Evolutionary conservation across 2,113 vertebrate genomes (phyloP).

Genomic region (Trichomycterus rosablanca): DNA sequence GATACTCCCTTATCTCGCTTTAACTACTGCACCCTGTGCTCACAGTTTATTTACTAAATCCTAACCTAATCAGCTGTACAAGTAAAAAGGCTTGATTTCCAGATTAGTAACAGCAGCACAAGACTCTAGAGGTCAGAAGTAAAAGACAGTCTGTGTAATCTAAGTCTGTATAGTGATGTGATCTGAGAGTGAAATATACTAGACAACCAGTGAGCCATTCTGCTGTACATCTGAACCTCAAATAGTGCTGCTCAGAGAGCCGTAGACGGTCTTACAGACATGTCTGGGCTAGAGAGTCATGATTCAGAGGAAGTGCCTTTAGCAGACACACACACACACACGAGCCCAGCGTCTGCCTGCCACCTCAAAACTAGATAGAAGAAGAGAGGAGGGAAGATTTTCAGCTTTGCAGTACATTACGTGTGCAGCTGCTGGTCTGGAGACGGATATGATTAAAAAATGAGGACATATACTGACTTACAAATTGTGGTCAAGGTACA

Average conservation of each 20-base stretch:
- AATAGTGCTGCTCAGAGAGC: constrained; percentile 45
- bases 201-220: constrained; percentile 17
- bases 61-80: constrained; percentile 40
- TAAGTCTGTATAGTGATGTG: constrained; percentile 46
- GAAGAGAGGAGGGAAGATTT: neutral
- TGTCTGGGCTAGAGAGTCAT: constrained; percentile 57
- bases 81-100: constrained; percentile 24
- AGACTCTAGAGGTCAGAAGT: neutral
- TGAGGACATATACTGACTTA: neutral
- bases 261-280: constrained; percentile 40
- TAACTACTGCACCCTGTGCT: no score
- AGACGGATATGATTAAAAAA: neutral
- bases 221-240: constrained; percentile 6
- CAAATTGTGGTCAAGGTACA: neutral
- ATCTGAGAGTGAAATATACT: constrained; percentile 32
- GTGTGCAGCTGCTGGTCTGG: neutral
- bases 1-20: constrained; percentile 35
- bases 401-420: neutral
- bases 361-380: neutral
- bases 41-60: constrained; percentile 26
- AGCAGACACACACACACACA: constrained; percentile 22
- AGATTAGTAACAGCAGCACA: constrained; percentile 24
- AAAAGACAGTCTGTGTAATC: neutral
- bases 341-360: neutral
- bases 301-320: constrained; percentile 33